phyloP scores from a whole-genome alignment of 2,113 vertebrate genomes.

The Lophius piscatorius region DNA sequence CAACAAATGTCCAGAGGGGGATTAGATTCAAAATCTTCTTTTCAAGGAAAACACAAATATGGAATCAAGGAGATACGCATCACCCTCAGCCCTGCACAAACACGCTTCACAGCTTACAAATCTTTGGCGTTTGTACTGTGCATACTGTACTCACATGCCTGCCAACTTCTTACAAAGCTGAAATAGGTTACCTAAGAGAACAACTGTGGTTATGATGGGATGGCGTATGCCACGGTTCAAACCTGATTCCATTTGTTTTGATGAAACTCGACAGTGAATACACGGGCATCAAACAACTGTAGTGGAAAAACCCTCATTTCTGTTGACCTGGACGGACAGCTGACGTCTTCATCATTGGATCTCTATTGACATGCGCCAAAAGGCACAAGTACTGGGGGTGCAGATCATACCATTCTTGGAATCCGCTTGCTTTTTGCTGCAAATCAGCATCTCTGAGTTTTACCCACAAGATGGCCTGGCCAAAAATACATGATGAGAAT shows the following conservation, averaged over 20 bases:
- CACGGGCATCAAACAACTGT: no score
- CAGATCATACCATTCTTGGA: no score
- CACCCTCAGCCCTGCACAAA: no score
- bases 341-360: neutral
- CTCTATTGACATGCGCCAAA: constrained; percentile 38
- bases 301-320: constrained; percentile 32
- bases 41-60: no score
- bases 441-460: no score
- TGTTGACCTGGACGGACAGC: neutral
- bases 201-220: neutral
- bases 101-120: constrained; percentile 6
- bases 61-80: no score
- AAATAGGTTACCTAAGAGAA: neutral
- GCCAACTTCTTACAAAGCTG: neutral
- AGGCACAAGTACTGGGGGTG: no score
- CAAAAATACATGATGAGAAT: no score
- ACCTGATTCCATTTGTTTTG: constrained; percentile 1
- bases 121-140: neutral
- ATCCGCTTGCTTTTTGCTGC: no score
- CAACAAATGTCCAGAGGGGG: no score
- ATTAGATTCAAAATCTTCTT: no score
- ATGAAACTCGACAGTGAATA: neutral
- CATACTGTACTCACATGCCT: neutral
- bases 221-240: neutral
- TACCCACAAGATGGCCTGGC: no score